Evolutionary conservation across 2,888 invertebrate genomes (phyloP).

Genomic region (Agriopis aurantiaria): DNA sequence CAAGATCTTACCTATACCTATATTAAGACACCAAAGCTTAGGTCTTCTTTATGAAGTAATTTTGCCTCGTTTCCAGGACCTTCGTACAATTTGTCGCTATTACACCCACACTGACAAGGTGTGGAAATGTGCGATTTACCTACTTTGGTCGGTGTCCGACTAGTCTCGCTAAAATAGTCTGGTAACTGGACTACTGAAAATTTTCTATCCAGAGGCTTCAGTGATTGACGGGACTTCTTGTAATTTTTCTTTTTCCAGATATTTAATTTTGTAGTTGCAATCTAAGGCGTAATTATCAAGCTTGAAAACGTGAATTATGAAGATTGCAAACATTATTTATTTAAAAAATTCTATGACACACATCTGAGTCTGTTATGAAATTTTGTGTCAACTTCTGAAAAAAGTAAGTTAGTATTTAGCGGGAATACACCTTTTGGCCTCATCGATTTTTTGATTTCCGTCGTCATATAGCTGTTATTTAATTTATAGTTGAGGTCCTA

Average conservation of each 20-base stretch:
- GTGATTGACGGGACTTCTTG: background rate
- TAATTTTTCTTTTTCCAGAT: no score
- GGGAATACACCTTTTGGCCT: no score
- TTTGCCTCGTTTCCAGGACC: slow-evolving; percentile 21
- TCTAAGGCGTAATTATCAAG: no score
- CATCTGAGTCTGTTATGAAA: no score
- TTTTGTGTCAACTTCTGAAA: no score
- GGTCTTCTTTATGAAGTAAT: slow-evolving; percentile 31
- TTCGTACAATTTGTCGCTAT: slow-evolving; percentile 18
- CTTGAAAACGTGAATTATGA: background rate
- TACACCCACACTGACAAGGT: slow-evolving; percentile 15
- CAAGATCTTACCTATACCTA: slow-evolving; percentile 4
- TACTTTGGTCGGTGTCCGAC: slow-evolving; percentile 4
- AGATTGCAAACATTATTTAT: no score
- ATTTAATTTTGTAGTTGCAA: no score
- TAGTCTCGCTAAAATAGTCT: background rate
- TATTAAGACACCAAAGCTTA: slow-evolving; percentile 16
- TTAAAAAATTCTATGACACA: no score
- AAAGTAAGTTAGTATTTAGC: no score
- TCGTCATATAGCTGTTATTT: background rate
- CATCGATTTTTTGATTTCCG: background rate
- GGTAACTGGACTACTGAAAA: no score
- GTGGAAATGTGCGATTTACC: slow-evolving; percentile 22
- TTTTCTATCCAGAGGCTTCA: no score
- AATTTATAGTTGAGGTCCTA: background rate